These are phyloP conservation scores for Crotalus horridus DNA, from an alignment of 2,113 vertebrate species.

Conservation along the genomic window DNA sequence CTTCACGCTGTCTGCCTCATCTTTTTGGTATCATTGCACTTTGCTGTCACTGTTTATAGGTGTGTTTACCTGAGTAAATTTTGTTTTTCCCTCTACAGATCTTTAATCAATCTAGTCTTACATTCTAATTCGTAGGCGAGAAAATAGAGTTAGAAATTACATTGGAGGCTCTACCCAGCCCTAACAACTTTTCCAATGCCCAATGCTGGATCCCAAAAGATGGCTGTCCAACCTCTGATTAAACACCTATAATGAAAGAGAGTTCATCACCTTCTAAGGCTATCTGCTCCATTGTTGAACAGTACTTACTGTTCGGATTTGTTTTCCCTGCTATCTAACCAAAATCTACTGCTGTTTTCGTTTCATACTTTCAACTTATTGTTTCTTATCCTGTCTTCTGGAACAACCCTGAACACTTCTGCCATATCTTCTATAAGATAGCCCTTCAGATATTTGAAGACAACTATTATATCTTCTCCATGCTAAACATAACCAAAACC, in stretches of 20 bases:
- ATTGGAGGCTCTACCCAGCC: not conserved
- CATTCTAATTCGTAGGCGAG: not conserved
- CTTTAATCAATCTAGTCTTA: not conserved
- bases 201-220: not conserved
- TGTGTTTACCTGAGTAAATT: not conserved
- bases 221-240: not conserved
- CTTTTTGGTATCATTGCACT: not conserved
- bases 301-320: not conserved
- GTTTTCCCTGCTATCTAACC: not conserved
- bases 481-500: not conserved
- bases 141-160: not conserved
- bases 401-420: not conserved
- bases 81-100: not conserved
- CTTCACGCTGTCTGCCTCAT: not conserved
- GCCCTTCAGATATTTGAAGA: not conserved
- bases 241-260: not conserved
- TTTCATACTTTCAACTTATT: not conserved
- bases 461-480: not conserved
- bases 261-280: not conserved
- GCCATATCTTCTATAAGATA: not conserved
- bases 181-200: not conserved
- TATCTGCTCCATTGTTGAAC: not conserved
- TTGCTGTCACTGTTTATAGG: not conserved
- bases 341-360: not conserved
- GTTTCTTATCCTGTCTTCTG: not conserved